Conservation (phyloP, 2,113 vertebrate genomes). For the Myotis brandtii region DNA sequence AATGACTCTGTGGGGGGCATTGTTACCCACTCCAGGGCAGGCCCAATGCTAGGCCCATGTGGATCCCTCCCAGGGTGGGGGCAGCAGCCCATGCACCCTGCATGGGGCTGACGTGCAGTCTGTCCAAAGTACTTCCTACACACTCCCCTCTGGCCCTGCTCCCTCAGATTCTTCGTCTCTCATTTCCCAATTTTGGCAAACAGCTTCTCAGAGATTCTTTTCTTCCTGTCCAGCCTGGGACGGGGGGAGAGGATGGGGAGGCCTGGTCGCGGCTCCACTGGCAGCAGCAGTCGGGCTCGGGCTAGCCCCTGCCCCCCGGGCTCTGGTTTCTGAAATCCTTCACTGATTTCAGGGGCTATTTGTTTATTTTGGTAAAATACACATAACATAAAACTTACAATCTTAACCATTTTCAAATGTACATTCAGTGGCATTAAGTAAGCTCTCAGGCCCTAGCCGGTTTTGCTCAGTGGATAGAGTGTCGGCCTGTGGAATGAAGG, state of each 20-base stretch:
- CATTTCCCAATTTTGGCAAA: background rate
- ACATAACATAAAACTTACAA: background rate
- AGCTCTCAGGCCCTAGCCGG: rapidly evolving
- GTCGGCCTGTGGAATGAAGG: too few relatives aligned
- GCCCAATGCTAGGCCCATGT: rapidly evolving
- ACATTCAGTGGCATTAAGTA: rapidly evolving
- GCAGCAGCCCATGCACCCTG: background rate
- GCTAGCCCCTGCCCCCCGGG: rapidly evolving
- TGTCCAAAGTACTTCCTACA: background rate
- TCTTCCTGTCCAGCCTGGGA: background rate
- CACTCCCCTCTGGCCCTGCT: background rate
- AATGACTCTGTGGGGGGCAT: background rate
- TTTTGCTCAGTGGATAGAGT: too few relatives aligned
- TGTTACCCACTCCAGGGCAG: background rate
- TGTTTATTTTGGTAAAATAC: background rate
- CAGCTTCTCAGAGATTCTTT: background rate
- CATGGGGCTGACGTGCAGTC: background rate
- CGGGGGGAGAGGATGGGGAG: background rate
- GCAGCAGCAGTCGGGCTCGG: background rate
- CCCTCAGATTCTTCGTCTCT: background rate
- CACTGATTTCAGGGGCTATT: background rate
- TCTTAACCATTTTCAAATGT: background rate
- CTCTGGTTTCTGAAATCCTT: background rate
- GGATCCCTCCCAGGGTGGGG: background rate
- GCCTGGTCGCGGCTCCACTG: background rate